Evolutionary conservation across 2,797 vertebrate species (phyloP), one percentile per base, ranked within the genome.

Genomic region (Podarcis siculus): DNA sequence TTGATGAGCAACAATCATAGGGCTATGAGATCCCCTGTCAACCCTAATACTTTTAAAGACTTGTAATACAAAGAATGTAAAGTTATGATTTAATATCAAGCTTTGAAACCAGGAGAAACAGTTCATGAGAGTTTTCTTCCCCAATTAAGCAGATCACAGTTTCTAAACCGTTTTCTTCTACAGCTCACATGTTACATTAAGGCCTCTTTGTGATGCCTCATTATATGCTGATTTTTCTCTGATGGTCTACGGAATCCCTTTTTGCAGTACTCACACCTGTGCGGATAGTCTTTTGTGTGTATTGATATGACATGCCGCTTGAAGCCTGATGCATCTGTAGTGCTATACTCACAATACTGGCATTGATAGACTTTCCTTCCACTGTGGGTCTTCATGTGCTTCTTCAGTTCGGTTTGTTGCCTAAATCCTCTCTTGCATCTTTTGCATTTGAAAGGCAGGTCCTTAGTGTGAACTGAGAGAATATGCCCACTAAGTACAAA

Each of bases 371-470:
- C 98, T 93, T 99, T 99, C 94, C 98, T 98, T 93, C 99, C 99
- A 45, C 98, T 99, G 97, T 99, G 99, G 39, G 98, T 99, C 97
- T 99, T 99, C 98, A 99, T 99, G 97, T 99, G 99, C 96, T 99
- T 99, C 97, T 99, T 99, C 64, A 99, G 97, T 97, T 99, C 99
- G 0, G 96, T 98, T 8, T 98, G 98, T 93, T 99, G 98, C 91
- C 98, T 97, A 93, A 99, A 99, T 81, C 98, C 98, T 92, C 98
- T 97, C 96, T 98, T 98, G 95, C 98, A 99, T 49, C 98, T 98
- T 96, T 98, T 98, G 95, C 98, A 98, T 87, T 98, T 98, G 93
- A 98, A 96, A 93, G 97, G 97, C 94, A 97, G 96, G 97, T 99
- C 99, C 97, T 99, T 99, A 13, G 98, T 99, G 94, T 99, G 99